Conservation (phyloP, 2,113 vertebrate genomes). For the Meriones unguiculatus region DNA sequence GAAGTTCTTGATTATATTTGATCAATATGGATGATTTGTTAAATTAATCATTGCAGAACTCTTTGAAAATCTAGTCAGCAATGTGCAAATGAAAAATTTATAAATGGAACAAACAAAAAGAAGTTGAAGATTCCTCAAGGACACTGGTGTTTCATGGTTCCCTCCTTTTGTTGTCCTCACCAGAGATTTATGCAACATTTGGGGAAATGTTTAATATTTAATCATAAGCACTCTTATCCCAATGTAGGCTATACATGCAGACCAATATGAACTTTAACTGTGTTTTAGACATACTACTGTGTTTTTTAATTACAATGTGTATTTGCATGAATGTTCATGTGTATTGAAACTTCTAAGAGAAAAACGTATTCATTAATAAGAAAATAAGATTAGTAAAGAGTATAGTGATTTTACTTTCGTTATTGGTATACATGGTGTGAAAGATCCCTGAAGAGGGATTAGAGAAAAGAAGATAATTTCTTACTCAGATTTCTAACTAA, state of each 20-base stretch:
- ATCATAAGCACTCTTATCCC: conserved; percentile 74
- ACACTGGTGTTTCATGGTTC: conserved; percentile 65
- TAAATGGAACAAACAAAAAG: conserved; percentile 76
- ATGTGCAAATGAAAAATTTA: conserved; percentile 80
- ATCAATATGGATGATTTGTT: conserved; percentile 67
- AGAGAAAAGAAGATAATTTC: neutral
- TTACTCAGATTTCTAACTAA: conserved; percentile 5
- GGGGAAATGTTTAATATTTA: conserved; percentile 80
- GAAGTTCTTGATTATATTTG: conserved; percentile 61
- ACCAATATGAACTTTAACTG: conserved; percentile 3
- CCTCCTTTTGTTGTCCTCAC: conserved; percentile 72
- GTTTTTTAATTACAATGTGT: neutral
- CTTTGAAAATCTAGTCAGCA: conserved; percentile 79
- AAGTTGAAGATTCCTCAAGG: conserved; percentile 77
- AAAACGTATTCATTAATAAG: conserved; percentile 23
- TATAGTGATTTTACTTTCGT: conserved; percentile 27
- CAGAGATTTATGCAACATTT: conserved; percentile 72
- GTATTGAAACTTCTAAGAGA: conserved; percentile 45
- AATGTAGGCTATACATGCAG: conserved; percentile 22
- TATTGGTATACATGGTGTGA: neutral
- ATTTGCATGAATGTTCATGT: conserved; percentile 7
- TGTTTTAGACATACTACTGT: neutral
- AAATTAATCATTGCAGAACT: conserved; percentile 78
- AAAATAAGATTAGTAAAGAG: neutral
- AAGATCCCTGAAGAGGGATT: neutral